Percentiles rank a stretch among this genome's conserved stretches.
Evolutionary conservation across 2,797 vertebrate genomes (phyloP).

Genomic region (Epinephelus awoara): DNA sequence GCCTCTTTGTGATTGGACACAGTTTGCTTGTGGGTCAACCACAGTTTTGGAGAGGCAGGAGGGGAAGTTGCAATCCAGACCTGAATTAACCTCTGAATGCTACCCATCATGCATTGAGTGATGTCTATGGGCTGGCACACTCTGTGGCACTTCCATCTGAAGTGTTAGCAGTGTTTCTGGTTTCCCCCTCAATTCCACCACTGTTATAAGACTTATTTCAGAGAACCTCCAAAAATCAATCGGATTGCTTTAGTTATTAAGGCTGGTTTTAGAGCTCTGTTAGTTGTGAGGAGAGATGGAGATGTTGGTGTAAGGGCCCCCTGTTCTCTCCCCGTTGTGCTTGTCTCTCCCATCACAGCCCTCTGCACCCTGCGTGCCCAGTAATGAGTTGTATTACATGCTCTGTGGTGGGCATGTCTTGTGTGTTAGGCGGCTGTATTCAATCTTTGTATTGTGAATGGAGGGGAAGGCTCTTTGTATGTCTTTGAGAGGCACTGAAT

Average conservation of each 20-base stretch:
- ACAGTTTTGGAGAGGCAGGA: constrained; percentile 41
- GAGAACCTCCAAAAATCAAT: constrained; percentile 61
- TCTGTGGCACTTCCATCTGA: constrained; percentile 23
- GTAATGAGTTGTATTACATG: constrained; percentile 86
- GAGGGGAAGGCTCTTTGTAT: constrained; percentile 79
- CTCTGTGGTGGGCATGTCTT: constrained; percentile 82
- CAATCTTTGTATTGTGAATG: constrained; percentile 75
- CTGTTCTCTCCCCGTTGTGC: constrained; percentile 54
- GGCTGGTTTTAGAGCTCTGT: constrained; percentile 66
- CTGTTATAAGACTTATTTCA: constrained; percentile 46
- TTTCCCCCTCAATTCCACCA: constrained; percentile 40
- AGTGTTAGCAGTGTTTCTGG: constrained; percentile 48
- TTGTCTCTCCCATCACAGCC: constrained; percentile 76
- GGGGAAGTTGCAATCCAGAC: constrained; percentile 21
- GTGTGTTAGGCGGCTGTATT: constrained; percentile 77
- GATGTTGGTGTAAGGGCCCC: constrained; percentile 63
- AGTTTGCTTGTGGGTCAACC: constrained; percentile 70
- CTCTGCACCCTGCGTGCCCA: constrained; percentile 70
- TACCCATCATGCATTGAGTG: constrained; percentile 13
- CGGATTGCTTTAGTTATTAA: constrained; percentile 71
- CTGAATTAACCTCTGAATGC: constrained; percentile 37
- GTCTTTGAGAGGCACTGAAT: constrained; percentile 81
- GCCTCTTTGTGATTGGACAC: constrained; percentile 64
- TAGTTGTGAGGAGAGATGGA: constrained; percentile 70
- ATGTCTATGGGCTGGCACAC: not conserved